Base-by-base conservation (phyloP, 2,888 invertebrate species). In the Drosophila kanekoi region DNA sequence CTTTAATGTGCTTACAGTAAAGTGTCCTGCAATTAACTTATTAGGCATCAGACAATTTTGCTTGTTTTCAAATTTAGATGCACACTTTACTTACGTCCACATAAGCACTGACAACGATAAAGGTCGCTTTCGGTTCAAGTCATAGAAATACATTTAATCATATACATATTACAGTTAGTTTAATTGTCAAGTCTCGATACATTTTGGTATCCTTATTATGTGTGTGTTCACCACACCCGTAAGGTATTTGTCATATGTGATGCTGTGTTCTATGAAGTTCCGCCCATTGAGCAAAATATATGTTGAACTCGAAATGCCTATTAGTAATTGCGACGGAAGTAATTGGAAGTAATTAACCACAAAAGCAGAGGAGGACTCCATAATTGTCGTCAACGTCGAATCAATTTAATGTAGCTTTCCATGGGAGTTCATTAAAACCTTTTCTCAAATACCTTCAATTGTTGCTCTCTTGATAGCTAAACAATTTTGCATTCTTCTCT, bases 151-250 rank as follows among this genome's bases (percentile, higher is more conserved):
- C 56, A 67, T 52, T 76, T 61, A 44, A 44, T 63, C 8, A 23
- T 23, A 9, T 9, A 41, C 13, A 77, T 61, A 65, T 72, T 41
- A 51, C 43, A 69, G 44, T 58, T 65, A 65, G 73, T 63, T 73
- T 65, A 81, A 83, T 73, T 77, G 81, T 59, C 58, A 38, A 37
- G 20, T 37, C 23, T 33, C 40, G 23, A 20, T 18, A 38, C 32
- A 41, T 23, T 67, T 59, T 56, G 52, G 45, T 52, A 40, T 41
- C 44, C 35, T 35, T 51, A 35, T 43, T 44, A 51, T 40, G 18
- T 18, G n/a, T n/a, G n/a, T n/a, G n/a, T n/a, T n/a, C n/a, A n/a
- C n/a, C n/a, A n/a, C n/a, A n/a, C n/a, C n/a, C n/a, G n/a, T n/a
- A n/a, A n/a, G n/a, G n/a, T n/a, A n/a, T n/a, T n/a, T n/a, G n/a